These are phyloP conservation scores for Diglossa cyanea DNA, from an alignment of 2,797 vertebrate genomes.

Conservation along the genomic window DNA sequence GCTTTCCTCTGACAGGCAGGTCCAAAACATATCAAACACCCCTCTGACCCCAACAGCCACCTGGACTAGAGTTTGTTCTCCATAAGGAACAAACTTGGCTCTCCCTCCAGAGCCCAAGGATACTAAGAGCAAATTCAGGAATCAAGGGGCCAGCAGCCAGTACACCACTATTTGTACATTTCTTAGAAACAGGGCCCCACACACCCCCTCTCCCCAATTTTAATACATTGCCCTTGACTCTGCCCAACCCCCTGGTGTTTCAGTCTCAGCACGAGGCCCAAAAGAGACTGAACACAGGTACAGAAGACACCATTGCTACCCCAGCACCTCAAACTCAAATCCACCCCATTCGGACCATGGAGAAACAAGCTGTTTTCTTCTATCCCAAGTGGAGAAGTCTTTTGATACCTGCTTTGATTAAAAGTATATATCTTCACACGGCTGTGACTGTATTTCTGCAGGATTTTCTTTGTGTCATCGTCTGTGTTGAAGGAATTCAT, in stretches of 20 bases:
- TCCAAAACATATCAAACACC: neutral
- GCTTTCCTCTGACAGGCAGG: neutral
- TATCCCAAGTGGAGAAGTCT: neutral
- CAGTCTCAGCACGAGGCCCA: neutral
- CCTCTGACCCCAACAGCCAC: neutral
- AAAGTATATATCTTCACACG: conserved; percentile 92
- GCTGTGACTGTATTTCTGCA: conserved; percentile 94
- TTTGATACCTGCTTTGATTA: conserved; percentile 91
- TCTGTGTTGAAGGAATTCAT: conserved; percentile 91
- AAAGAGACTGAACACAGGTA: accelerated
- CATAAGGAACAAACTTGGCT: neutral
- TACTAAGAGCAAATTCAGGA: neutral
- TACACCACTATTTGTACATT: neutral
- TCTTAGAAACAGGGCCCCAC: neutral
- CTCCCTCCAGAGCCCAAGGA: neutral
- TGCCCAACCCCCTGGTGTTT: neutral
- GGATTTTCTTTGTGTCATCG: conserved; percentile 89
- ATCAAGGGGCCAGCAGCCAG: neutral
- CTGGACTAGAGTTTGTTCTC: neutral
- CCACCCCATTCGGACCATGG: accelerated
- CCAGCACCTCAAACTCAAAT: neutral
- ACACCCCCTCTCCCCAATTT: accelerated
- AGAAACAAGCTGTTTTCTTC: neutral
- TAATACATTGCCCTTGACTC: neutral
- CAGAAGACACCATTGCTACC: neutral